Conservation (phyloP, 2,113 vertebrate genomes). For the Aptenodytes patagonicus region DNA sequence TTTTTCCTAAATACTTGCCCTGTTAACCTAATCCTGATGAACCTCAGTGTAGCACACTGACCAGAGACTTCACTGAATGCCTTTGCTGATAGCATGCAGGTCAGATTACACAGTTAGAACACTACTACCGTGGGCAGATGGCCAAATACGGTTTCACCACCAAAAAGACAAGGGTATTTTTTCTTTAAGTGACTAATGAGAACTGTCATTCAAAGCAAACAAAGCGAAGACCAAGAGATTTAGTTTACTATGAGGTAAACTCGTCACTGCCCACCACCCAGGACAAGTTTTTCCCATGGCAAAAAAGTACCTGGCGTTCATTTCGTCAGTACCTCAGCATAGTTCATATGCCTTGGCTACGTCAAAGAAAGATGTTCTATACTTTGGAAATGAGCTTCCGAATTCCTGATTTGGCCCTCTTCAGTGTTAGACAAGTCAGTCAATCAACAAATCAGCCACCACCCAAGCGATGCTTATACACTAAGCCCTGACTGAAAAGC, state of each 20-base stretch:
- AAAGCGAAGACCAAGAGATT: background rate
- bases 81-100: background rate
- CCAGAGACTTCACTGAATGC: background rate
- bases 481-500: background rate
- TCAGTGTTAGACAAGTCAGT: background rate
- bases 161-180: background rate
- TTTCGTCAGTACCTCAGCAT: background rate
- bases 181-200: background rate
- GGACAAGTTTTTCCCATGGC: background rate
- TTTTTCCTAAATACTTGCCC: background rate
- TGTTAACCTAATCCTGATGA: background rate
- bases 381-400: background rate
- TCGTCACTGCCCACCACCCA: background rate
- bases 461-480: background rate
- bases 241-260: background rate
- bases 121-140: accelerated
- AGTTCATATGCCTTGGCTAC: background rate
- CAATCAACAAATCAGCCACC: background rate
- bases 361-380: background rate
- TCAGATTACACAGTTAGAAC: background rate
- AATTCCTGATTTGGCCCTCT: background rate
- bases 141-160: background rate
- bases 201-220: background rate
- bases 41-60: background rate
- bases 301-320: background rate